Evolutionary conservation across 37 sponge, comb jelly and placozoan species (phyloP).

Genomic region (Eunapius fragilis): DNA sequence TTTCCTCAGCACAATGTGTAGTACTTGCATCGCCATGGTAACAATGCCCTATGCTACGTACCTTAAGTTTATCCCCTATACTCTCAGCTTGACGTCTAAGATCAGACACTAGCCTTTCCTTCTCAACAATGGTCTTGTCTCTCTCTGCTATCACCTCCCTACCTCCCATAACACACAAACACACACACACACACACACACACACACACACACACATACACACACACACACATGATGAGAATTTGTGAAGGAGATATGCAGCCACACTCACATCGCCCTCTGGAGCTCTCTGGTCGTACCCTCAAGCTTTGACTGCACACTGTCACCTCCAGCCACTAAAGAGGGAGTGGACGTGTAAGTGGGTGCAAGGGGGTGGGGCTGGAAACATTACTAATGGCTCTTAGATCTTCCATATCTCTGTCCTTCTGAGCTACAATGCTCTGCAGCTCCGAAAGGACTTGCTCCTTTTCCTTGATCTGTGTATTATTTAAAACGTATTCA

Average conservation of each 20-base stretch:
- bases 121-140: constrained; percentile 21
- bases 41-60: too few species aligned
- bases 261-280: constrained; percentile 32
- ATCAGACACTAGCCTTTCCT: constrained; percentile 19
- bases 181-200: too few species aligned
- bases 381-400: constrained; percentile 17
- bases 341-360: background rate
- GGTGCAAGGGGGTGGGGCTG: background rate
- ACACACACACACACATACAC: too few species aligned
- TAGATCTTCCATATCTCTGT: constrained; percentile 42
- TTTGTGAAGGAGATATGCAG: background rate
- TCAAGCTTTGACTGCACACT: constrained; percentile 15
- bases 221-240: too few species aligned
- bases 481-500: too few species aligned
- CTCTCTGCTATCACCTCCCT: constrained; percentile 19
- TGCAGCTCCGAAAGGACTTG: constrained; percentile 26
- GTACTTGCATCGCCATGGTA: too few species aligned
- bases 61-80: constrained; percentile 47
- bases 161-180: too few species aligned
- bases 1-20: too few species aligned
- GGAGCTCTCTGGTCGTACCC: constrained; percentile 40
- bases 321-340: constrained; percentile 42
- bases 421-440: constrained; percentile 38
- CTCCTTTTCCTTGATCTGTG: constrained; percentile 54
- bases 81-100: constrained; percentile 12